Evolutionary conservation across 1,140 invertebrate genomes (phyloP).

Genomic region (Plectrocnemia conspersa): DNA sequence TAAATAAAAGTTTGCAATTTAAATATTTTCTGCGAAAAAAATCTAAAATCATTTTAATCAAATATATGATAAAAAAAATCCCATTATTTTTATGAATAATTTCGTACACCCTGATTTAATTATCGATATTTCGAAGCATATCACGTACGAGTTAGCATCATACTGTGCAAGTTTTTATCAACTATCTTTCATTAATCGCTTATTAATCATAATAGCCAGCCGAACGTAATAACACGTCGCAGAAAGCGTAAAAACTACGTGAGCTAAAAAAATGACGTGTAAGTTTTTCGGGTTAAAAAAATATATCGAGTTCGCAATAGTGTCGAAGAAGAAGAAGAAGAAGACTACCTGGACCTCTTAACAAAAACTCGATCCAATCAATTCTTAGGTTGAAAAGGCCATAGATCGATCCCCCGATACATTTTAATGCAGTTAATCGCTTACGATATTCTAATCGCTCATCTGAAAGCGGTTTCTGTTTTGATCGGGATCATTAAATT

Average conservation of each 20-base stretch:
- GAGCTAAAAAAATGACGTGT: not conserved
- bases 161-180: too few relatives aligned
- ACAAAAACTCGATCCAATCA: slow-evolving; percentile 27
- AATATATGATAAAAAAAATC: too few relatives aligned
- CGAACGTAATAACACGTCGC: slow-evolving; percentile 2
- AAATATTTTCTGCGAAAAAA: too few relatives aligned
- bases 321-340: too few relatives aligned
- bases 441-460: slow-evolving; percentile 18
- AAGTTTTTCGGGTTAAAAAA: not conserved
- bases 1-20: too few relatives aligned
- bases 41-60: too few relatives aligned
- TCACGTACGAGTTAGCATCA: too few relatives aligned
- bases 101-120: too few relatives aligned
- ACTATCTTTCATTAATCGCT: too few relatives aligned
- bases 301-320: slow-evolving; percentile 2
- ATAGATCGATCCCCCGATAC: slow-evolving; percentile 25
- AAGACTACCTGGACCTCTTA: slow-evolving; percentile 3
- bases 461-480: slow-evolving; percentile 32
- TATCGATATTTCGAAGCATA: too few relatives aligned
- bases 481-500: slow-evolving; percentile 32
- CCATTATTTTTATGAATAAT: too few relatives aligned
- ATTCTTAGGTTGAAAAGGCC: slow-evolving; percentile 20
- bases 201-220: too few relatives aligned
- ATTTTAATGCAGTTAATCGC: slow-evolving; percentile 27
- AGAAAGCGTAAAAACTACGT: not conserved